Conservation (phyloP, 1,140 invertebrate species). For the Drosophila ananassae region DNA sequence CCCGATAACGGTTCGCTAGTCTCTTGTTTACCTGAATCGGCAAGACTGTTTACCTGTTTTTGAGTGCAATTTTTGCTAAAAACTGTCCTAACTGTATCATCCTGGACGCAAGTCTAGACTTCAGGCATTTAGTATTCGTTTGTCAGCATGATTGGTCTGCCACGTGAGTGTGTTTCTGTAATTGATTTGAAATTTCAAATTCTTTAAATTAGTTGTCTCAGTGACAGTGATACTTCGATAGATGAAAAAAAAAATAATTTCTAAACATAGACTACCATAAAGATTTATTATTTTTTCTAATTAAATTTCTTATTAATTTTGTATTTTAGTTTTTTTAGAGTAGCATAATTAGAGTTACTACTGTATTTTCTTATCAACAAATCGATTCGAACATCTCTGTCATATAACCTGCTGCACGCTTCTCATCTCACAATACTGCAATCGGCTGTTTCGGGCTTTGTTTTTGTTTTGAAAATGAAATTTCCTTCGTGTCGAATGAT, state of each 20-base stretch:
- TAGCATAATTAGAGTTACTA: background rate
- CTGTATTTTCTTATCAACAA: conserved; percentile 45
- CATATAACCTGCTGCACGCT: conserved; percentile 53
- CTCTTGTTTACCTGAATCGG: conserved; percentile 28
- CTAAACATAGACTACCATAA: background rate
- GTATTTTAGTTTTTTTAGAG: background rate
- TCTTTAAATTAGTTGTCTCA: conserved; percentile 32
- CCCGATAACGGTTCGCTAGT: conserved; percentile 27
- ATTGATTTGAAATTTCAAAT: conserved; percentile 32
- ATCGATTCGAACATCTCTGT: conserved; percentile 22
- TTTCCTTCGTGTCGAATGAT: conserved; percentile 57
- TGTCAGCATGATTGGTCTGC: conserved; percentile 66
- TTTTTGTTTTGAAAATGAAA: conserved; percentile 61
- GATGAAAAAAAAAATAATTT: background rate
- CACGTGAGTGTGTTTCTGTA: conserved; percentile 62
- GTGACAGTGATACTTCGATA: conserved; percentile 12
- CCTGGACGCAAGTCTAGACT: conserved; percentile 16
- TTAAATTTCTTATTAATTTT: too few species aligned
- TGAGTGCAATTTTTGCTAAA: conserved; percentile 11
- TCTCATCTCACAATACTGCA: conserved; percentile 41
- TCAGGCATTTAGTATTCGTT: conserved; percentile 37
- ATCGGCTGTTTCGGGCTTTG: conserved; percentile 38
- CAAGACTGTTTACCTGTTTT: conserved; percentile 22
- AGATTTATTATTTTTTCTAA: too few species aligned
- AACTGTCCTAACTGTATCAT: conserved; percentile 30